Evolutionary conservation across 2,113 vertebrate species (phyloP).

Genomic region (Odocoileus hemionus): DNA sequence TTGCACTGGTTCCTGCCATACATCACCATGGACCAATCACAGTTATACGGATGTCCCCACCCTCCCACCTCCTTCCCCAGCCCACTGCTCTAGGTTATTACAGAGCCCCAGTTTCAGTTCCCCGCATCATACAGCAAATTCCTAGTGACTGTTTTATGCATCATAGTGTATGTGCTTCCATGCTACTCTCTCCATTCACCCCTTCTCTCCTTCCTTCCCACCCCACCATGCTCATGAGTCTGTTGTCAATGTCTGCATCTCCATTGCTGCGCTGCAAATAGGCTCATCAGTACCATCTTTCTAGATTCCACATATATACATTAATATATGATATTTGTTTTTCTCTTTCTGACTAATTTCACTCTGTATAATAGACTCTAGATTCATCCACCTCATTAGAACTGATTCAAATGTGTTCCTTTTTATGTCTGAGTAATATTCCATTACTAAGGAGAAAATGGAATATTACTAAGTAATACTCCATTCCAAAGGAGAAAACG

Average conservation of each 20-base stretch:
- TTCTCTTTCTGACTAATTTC: background rate
- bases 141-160: background rate
- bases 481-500: background rate
- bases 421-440: background rate
- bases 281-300: background rate
- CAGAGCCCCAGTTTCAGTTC: background rate
- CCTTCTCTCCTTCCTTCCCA: background rate
- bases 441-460: background rate
- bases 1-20: background rate
- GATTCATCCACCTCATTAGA: background rate
- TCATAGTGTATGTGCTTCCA: rapidly evolving
- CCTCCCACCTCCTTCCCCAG: background rate
- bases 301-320: background rate
- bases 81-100: background rate
- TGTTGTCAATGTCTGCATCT: background rate
- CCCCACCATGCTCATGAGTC: background rate
- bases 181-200: background rate
- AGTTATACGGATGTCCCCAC: rapidly evolving
- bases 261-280: background rate
- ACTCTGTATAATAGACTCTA: background rate
- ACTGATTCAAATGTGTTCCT: background rate
- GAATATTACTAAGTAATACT: background rate
- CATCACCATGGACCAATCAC: background rate
- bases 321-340: too few relatives aligned
- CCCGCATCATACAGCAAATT: background rate